A percentile compares a stretch with the other conserved stretches of the same genome.
phyloP scores from a whole-genome alignment of 2,113 vertebrate genomes.

The Nyctibius bracteatus region DNA sequence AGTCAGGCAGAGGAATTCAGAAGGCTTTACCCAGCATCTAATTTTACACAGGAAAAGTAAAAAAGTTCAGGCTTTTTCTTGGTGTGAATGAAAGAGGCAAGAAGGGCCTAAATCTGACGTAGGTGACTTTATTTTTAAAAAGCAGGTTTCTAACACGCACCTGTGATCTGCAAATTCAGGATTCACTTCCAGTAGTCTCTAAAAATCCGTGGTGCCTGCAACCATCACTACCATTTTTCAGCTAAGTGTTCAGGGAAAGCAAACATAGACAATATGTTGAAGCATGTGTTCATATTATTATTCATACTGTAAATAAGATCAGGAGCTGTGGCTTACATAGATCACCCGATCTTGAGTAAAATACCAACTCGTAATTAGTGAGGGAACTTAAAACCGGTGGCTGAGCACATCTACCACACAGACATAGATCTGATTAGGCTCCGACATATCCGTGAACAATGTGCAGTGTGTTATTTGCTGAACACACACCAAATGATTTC shows the following conservation, averaged over 20 bases:
- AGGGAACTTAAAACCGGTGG: background rate
- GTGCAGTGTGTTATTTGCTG: background rate
- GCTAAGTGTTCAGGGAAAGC: background rate
- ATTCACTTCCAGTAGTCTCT: background rate
- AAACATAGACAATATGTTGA: background rate
- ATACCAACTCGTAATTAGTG: background rate
- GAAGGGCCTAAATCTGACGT: background rate
- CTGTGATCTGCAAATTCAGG: background rate
- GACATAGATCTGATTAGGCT: background rate
- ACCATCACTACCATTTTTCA: accelerated
- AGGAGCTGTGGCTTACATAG: background rate
- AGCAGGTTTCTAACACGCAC: background rate
- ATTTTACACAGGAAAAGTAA: background rate
- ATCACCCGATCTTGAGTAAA: background rate
- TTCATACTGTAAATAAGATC: background rate
- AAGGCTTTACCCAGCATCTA: background rate
- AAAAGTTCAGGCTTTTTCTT: background rate
- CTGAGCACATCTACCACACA: background rate
- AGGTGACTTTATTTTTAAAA: background rate
- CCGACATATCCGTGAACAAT: background rate
- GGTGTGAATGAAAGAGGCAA: background rate
- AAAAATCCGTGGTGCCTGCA: background rate
- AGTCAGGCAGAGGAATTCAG: background rate
- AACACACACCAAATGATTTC: accelerated
- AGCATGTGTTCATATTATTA: background rate